Percentiles rank a stretch among this genome's conserved stretches.
Conservation (phyloP, 2,113 vertebrate species). For the Aspiorhynchus laticeps region DNA sequence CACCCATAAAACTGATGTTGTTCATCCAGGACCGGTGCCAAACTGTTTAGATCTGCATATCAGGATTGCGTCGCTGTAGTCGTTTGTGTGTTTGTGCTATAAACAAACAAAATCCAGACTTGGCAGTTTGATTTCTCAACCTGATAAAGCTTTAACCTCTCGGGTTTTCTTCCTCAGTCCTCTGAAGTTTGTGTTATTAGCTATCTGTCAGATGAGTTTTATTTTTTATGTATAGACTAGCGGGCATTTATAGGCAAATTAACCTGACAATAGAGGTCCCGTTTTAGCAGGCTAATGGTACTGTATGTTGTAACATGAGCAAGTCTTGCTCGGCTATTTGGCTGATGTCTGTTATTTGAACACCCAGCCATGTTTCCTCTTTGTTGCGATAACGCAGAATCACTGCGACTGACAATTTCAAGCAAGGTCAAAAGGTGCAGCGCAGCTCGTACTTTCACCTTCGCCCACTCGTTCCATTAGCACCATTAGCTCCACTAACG, state of each 20-base stretch:
- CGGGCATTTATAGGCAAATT: not conserved
- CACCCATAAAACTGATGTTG: not conserved
- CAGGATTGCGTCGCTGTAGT: not conserved
- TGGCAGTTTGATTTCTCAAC: not conserved
- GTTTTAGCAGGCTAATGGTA: not conserved
- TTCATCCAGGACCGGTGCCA: not conserved
- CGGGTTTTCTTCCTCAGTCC: not conserved
- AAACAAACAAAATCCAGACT: not conserved
- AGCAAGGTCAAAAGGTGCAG: not conserved
- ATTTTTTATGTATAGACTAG: not conserved
- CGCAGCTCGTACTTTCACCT: not conserved
- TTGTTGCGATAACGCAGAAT: conserved; percentile 22
- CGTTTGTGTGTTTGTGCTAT: not conserved
- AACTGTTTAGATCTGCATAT: not conserved
- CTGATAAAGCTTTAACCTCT: not conserved
- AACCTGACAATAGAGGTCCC: not conserved
- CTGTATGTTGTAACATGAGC: not conserved
- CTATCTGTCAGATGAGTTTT: not conserved
- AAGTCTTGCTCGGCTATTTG: not conserved
- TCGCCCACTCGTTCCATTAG: conserved; percentile 52
- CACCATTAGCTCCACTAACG: not conserved
- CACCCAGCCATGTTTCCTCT: not conserved
- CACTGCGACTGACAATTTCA: conserved; percentile 33
- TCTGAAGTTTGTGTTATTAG: not conserved
- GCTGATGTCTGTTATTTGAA: conserved; percentile 6